Conservation (phyloP, 1,140 invertebrate species). For the Phortica variegata region DNA sequence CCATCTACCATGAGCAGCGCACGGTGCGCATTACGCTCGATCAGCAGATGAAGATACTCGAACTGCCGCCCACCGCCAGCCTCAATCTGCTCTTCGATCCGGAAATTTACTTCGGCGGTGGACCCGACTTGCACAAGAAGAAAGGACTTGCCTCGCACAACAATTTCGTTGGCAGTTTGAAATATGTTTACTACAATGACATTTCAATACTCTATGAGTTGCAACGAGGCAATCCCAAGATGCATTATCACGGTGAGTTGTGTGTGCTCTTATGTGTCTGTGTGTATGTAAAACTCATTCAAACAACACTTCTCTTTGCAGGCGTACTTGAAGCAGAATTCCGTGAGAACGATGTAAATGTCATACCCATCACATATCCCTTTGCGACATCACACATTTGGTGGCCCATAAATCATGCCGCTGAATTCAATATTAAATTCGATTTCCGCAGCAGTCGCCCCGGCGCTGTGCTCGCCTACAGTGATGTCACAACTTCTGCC, state of each 20-base stretch:
- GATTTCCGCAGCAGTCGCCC: slow-evolving; percentile 85
- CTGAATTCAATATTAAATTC: slow-evolving; percentile 77
- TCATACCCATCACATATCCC: slow-evolving; percentile 89
- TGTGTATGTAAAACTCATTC: neutral
- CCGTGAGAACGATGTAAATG: slow-evolving; percentile 78
- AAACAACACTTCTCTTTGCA: slow-evolving; percentile 45
- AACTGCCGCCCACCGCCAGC: slow-evolving; percentile 68
- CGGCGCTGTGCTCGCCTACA: slow-evolving; percentile 81
- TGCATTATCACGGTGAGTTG: slow-evolving; percentile 69
- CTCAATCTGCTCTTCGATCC: slow-evolving; percentile 87
- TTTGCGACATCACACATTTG: slow-evolving; percentile 85
- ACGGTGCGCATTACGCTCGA: slow-evolving; percentile 74
- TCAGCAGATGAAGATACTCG: slow-evolving; percentile 66
- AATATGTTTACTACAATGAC: slow-evolving; percentile 91
- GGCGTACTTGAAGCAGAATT: slow-evolving; percentile 80
- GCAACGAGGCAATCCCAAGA: slow-evolving; percentile 77
- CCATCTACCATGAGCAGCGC: slow-evolving; percentile 76
- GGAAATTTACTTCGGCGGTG: slow-evolving; percentile 87
- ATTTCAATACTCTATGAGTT: slow-evolving; percentile 87
- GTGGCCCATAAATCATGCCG: slow-evolving; percentile 73
- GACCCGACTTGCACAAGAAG: slow-evolving; percentile 76
- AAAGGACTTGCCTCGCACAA: slow-evolving; percentile 72
- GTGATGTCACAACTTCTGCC: slow-evolving; percentile 70
- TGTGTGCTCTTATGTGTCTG: slow-evolving; percentile 13
- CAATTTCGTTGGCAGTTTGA: slow-evolving; percentile 81